Base-by-base conservation (phyloP, 2,888 invertebrate species). In the Fragum fragum region DNA sequence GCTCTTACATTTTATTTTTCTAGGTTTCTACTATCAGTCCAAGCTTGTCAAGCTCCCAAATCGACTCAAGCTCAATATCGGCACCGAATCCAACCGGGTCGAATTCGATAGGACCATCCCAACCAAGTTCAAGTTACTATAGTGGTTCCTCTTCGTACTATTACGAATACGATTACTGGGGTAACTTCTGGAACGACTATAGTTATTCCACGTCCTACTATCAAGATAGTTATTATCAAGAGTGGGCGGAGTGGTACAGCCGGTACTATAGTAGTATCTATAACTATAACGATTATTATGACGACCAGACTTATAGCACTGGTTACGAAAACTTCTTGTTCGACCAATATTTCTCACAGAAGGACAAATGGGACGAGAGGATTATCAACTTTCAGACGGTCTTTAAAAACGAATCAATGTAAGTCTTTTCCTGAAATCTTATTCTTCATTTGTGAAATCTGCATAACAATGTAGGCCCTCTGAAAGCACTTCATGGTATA, bases 351-450 rank as follows among this genome's bases (percentile, higher is more conserved):
- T 52, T 59, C 28, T 73, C 71, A n/a, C 81, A 74, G 11, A 81
- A 80, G 28, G 83, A 83, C 47, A 66, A 77, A 28, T 87, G 87
- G 87, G 68, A 76, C 23, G 59, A 70, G 11, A 26, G 78, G 61
- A 70, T 77, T 1, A 52, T 75, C 53, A 52, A 74, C 16, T 84
- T 87, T 26, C 76, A 85, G 52, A 70, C 78, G 29, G 59, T 52
- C n/a, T 87, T 80, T 70, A 82, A 72, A 23, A 85, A 87, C 18
- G 76, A 81, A 52, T 52, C 76, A 0, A 28, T 53, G 86, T 86
- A 82, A 75, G 82, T 77, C 3, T 47, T 47, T 47, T 47, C 16
- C 16, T 36, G 5, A 36, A 36, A 36, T 6, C n/a, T n/a, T n/a
- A n/a, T n/a, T n/a, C n/a, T n/a, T n/a, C n/a, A n/a, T n/a, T n/a